phyloP scores from a whole-genome alignment of 2,797 vertebrate genomes.

The Labroides dimidiatus region DNA sequence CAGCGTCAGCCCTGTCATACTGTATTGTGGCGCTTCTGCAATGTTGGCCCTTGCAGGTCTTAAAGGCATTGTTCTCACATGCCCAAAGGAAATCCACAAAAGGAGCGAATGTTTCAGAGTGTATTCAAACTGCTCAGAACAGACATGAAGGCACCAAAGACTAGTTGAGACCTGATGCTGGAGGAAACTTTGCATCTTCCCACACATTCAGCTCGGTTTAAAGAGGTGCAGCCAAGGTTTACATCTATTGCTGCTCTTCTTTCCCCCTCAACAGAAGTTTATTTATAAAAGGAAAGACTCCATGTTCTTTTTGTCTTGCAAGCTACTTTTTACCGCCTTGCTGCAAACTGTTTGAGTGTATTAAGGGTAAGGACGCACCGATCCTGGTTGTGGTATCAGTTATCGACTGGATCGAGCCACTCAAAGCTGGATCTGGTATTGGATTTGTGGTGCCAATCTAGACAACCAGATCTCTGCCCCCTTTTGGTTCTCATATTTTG shows the following conservation, averaged over 20 bases:
- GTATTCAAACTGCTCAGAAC: constrained; percentile 6
- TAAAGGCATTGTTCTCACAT: constrained; percentile 8
- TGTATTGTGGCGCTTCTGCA: background rate
- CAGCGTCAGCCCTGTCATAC: background rate
- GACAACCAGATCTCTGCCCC: too few relatives aligned
- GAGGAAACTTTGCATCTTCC: constrained; percentile 23
- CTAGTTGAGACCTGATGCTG: constrained; percentile 41
- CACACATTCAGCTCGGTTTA: constrained; percentile 10
- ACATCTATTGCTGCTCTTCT: background rate
- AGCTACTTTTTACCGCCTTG: background rate
- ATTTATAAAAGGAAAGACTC: background rate
- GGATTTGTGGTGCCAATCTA: too few relatives aligned
- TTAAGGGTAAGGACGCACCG: too few relatives aligned
- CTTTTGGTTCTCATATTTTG: too few relatives aligned
- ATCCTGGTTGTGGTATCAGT: too few relatives aligned
- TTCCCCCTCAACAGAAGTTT: background rate
- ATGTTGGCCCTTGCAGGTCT: constrained; percentile 12
- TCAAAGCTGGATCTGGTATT: too few relatives aligned
- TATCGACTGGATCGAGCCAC: too few relatives aligned
- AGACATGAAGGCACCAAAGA: constrained; percentile 12
- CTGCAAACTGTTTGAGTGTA: background rate
- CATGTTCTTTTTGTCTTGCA: background rate
- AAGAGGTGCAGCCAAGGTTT: background rate
- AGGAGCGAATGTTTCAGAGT: constrained; percentile 15
- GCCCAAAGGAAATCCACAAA: constrained; percentile 27